Evolutionary conservation across 2,113 vertebrate species (phyloP), one percentile per base, ranked within the genome.

Genomic region (Dolichallabes microphthalmus): DNA sequence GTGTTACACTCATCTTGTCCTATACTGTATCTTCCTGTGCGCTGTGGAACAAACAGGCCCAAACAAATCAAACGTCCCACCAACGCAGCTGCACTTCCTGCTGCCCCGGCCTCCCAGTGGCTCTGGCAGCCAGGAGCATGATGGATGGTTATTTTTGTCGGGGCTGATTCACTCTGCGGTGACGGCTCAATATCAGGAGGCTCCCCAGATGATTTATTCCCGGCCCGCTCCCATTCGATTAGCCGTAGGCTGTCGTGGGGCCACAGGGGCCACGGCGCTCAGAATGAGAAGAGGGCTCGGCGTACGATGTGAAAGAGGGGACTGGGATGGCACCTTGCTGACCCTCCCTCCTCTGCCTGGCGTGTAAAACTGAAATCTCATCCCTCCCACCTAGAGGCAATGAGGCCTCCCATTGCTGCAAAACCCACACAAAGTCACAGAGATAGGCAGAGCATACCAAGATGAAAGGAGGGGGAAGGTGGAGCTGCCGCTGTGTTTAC

Each of bases 61-160:
- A 61, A 82, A 86, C 85, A 84, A 85, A 89, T 90, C 81, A 80
- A 84, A 79, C 82, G 63, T 73, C 75, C 77, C 89, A 88, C 89
- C 88, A 76, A 86, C 89, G 86, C 68, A 85, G 71, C 80, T 81
- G 53, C 71, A 80, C 79, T 82, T 85, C 87, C 85, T 57, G 57
- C 69, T 84, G 80, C 85, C 85, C 68, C 19, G 55, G 52, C 60
- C 69, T 86, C 82, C 88, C 88, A 22, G 52, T 81, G 27, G 83
- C 69, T 84, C 69, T 78, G 85, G 84, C 87, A 85, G 86, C 63
- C 76, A 82, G 85, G 82, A 84, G 69, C 82, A 82, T 87, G 91
- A 91, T 90, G 88, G 91, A 90, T 88, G 88, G 88, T 90, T 90
- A 90, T 90, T 91, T 90, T 88, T 64, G 86, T 88, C 84, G 66